phyloP scores from a whole-genome alignment of 2,888 invertebrate species.

The Ophioninae sp. region DNA sequence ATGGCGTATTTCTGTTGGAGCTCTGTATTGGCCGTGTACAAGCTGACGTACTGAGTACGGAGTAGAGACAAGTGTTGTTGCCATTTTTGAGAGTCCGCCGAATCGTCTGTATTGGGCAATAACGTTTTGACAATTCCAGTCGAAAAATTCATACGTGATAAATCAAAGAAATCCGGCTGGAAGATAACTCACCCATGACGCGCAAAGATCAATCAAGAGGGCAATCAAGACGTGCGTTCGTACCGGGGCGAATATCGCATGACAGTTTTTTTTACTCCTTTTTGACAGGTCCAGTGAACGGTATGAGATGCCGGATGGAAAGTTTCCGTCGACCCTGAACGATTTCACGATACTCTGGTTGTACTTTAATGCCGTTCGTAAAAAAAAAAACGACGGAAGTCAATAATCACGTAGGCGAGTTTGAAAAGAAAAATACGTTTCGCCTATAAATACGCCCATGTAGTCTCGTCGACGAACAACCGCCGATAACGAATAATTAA shows the following conservation, averaged over 20 bases:
- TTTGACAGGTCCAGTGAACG: slow-evolving; percentile 45
- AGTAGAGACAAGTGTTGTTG: slow-evolving; percentile 93
- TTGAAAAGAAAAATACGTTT: slow-evolving; percentile 45
- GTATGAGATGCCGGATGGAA: slow-evolving; percentile 24
- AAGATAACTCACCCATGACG: slow-evolving; percentile 57
- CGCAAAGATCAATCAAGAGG: slow-evolving; percentile 25
- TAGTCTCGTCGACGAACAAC: slow-evolving; percentile 52
- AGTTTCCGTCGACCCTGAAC: background rate
- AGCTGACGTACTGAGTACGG: slow-evolving; percentile 94
- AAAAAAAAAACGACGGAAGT: background rate
- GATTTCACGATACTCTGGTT: slow-evolving; percentile 10
- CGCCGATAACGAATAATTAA: slow-evolving; percentile 16
- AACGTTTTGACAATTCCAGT: background rate
- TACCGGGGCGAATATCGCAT: slow-evolving; percentile 57
- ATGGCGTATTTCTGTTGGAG: slow-evolving; percentile 92
- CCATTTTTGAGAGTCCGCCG: slow-evolving; percentile 77
- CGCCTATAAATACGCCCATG: slow-evolving; percentile 65
- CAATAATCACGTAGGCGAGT: background rate
- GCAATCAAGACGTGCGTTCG: slow-evolving; percentile 45
- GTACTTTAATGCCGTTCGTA: slow-evolving; percentile 12
- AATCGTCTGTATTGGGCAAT: slow-evolving; percentile 71
- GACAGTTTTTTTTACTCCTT: slow-evolving; percentile 53
- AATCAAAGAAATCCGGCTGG: background rate
- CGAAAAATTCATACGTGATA: slow-evolving; percentile 4
- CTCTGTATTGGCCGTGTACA: slow-evolving; percentile 91